phyloP scores from a whole-genome alignment of 2,797 vertebrate species.

The Dryobates pubescens region DNA sequence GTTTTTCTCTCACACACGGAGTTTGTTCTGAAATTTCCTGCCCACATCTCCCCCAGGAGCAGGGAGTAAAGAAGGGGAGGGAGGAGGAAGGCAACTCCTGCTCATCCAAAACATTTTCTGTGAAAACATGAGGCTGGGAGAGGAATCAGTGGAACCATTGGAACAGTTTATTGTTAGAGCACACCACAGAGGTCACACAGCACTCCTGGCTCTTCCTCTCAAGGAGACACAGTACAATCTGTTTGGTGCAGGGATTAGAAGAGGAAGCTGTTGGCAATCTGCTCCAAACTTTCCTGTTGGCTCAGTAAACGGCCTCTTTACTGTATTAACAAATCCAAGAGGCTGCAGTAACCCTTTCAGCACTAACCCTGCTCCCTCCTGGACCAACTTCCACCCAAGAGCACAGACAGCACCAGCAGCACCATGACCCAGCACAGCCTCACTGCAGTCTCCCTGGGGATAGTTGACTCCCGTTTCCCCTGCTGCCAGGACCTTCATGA shows the following conservation, averaged over 20 bases:
- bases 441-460: not conserved
- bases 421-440: not conserved
- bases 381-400: not conserved
- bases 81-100: not conserved
- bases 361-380: not conserved
- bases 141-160: not conserved
- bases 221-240: not conserved
- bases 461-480: accelerated
- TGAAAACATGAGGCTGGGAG: not conserved
- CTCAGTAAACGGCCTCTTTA: not conserved
- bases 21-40: not conserved
- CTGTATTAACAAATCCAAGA: not conserved
- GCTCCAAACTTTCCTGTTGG: not conserved
- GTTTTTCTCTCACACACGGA: accelerated
- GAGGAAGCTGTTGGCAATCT: not conserved
- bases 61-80: not conserved
- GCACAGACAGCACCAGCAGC: not conserved
- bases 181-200: not conserved
- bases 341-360: not conserved
- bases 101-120: not conserved
- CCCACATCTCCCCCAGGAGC: not conserved
- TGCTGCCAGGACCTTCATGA: accelerated
- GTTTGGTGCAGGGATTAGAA: not conserved
- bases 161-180: conserved; percentile 57
- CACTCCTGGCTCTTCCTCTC: not conserved